phyloP scores from a whole-genome alignment of 2,888 invertebrate species.

The Ethmia dodecea region DNA sequence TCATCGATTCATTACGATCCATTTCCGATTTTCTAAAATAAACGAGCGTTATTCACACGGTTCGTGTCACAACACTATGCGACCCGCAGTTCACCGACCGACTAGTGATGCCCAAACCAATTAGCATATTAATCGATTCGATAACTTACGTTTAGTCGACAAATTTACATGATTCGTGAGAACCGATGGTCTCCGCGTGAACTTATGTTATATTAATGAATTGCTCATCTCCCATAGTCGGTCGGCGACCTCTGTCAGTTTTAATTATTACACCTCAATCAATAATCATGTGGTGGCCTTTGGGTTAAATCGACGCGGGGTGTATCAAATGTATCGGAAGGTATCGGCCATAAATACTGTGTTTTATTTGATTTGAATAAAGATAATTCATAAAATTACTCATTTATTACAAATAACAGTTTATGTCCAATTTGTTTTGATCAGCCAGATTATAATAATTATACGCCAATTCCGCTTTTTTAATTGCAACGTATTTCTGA shows the following conservation, averaged over 20 bases:
- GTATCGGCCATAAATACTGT: conserved; percentile 24
- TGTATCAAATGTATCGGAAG: too few species aligned
- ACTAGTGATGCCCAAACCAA: conserved; percentile 68
- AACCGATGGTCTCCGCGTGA: conserved; percentile 68
- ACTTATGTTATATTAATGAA: conserved; percentile 77
- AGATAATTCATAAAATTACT: conserved; percentile 25
- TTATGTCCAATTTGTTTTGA: conserved; percentile 26
- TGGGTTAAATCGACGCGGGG: conserved; percentile 9
- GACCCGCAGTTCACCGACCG: conserved; percentile 68
- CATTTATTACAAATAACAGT: conserved; percentile 28
- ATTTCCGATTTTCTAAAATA: conserved; percentile 32
- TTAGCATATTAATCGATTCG: conserved; percentile 77
- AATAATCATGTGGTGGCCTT: conserved; percentile 30
- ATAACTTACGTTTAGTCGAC: conserved; percentile 75
- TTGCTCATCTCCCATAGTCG: conserved; percentile 54
- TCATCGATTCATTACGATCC: conserved; percentile 28
- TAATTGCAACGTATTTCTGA: too few species aligned
- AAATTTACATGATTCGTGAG: conserved; percentile 77
- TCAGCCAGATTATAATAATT: conserved; percentile 5
- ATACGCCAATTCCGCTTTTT: conserved; percentile 6
- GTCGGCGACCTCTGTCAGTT: conserved; percentile 60
- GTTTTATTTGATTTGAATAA: conserved; percentile 28
- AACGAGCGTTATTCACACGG: conserved; percentile 86
- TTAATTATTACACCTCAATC: conserved; percentile 49
- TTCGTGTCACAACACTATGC: conserved; percentile 82